These are phyloP conservation scores for Microctonus hyperodae DNA, from an alignment of 2,888 invertebrate genomes.

Conservation along the genomic window DNA sequence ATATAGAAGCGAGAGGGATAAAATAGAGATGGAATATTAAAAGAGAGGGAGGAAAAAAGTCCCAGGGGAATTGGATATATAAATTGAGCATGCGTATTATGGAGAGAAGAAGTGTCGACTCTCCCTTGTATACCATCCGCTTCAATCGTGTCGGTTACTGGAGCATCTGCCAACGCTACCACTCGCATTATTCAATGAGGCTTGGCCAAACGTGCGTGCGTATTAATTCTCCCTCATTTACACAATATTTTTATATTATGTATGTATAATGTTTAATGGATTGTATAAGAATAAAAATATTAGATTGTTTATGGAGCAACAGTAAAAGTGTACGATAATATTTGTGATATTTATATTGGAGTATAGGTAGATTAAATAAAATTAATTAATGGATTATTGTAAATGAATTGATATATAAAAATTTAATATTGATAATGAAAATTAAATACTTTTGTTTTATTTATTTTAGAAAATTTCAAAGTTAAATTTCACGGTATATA, in stretches of 20 bases:
- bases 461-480: too few species aligned
- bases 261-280: too few species aligned
- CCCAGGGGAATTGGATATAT: constrained; percentile 7
- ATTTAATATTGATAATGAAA: too few species aligned
- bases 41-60: not conserved
- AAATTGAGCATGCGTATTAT: constrained; percentile 23
- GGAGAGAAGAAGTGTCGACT: constrained; percentile 12
- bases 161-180: constrained; percentile 22
- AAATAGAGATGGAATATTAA: not conserved
- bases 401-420: too few species aligned
- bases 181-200: constrained; percentile 32
- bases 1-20: not conserved
- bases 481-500: too few species aligned
- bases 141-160: constrained; percentile 28
- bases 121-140: constrained; percentile 17
- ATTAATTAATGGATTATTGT: too few species aligned
- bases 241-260: not conserved
- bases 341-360: not conserved
- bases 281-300: too few species aligned
- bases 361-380: too few species aligned
- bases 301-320: not conserved
- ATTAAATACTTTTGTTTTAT: too few species aligned
- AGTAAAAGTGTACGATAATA: not conserved
- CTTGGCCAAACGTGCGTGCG: constrained; percentile 25
- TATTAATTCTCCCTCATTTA: constrained; percentile 7